phyloP scores from a whole-genome alignment of 2,797 vertebrate species.

The Ataeniobius toweri region DNA sequence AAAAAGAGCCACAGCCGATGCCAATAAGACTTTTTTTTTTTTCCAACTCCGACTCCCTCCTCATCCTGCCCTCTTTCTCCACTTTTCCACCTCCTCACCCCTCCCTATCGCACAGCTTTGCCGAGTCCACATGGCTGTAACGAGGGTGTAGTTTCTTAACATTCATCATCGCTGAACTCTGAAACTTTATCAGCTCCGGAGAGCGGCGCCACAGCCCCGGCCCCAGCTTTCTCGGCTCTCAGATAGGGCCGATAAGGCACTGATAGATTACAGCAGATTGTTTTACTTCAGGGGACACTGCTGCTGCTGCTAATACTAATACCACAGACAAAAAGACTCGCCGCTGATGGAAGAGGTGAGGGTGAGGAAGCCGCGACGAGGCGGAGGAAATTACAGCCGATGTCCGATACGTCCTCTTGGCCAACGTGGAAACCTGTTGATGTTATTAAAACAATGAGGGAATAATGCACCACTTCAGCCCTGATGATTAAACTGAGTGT shows the following conservation, averaged over 20 bases:
- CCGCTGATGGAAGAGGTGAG: constrained; percentile 58
- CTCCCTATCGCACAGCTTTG: constrained; percentile 70
- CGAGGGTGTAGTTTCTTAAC: constrained; percentile 92
- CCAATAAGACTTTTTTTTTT: constrained; percentile 32
- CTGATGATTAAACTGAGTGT: constrained; percentile 53
- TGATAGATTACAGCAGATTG: constrained; percentile 98
- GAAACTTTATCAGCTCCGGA: constrained; percentile 95
- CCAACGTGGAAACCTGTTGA: constrained; percentile 4
- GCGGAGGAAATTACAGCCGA: constrained; percentile 44
- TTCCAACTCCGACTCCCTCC: constrained; percentile 13
- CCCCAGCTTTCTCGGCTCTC: constrained; percentile 90
- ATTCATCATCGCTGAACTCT: constrained; percentile 96
- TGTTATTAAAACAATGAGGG: constrained; percentile 2
- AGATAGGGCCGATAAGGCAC: constrained; percentile 91
- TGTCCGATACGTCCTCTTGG: constrained; percentile 33
- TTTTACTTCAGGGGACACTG: constrained; percentile 89
- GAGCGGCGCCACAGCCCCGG: constrained; percentile 86
- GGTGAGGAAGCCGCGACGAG: constrained; percentile 40
- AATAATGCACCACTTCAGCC: constrained; percentile 9
- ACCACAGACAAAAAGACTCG: constrained; percentile 76
- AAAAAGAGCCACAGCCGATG: constrained; percentile 46
- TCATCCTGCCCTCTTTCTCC: constrained; percentile 31
- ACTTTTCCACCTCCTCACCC: constrained; percentile 34
- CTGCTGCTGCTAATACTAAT: constrained; percentile 78
- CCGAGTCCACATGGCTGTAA: constrained; percentile 89